These are phyloP conservation scores for Cephonodes hylas DNA, from an alignment of 2,888 invertebrate species.

Conservation along the genomic window DNA sequence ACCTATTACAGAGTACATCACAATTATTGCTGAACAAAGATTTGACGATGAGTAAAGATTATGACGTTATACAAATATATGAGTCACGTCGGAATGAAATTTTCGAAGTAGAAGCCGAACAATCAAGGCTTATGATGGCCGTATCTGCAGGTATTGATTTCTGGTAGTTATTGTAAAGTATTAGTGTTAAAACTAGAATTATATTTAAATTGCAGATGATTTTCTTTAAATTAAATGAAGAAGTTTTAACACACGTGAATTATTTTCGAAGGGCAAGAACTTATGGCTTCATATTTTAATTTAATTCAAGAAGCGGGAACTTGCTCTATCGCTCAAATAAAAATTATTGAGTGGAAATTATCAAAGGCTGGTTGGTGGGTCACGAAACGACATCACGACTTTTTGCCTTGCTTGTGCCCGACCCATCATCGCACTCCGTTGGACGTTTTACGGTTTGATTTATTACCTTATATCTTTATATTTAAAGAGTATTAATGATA, in stretches of 20 bases:
- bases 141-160: slow-evolving; percentile 60
- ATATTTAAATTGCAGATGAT: no score
- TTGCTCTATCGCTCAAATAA: slow-evolving; percentile 57
- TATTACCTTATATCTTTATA: neutral
- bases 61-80: slow-evolving; percentile 42
- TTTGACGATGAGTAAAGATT: slow-evolving; percentile 9
- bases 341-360: slow-evolving; percentile 76
- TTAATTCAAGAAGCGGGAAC: slow-evolving; percentile 55
- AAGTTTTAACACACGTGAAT: neutral
- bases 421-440: slow-evolving; percentile 61
- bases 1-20: slow-evolving; percentile 15
- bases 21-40: neutral
- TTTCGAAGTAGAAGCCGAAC: slow-evolving; percentile 67
- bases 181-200: no score
- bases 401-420: slow-evolving; percentile 58
- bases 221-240: no score
- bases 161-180: neutral
- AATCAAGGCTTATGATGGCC: slow-evolving; percentile 69
- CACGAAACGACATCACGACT: slow-evolving; percentile 45
- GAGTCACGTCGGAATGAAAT: slow-evolving; percentile 31
- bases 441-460: slow-evolving; percentile 56
- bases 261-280: slow-evolving; percentile 67
- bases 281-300: slow-evolving; percentile 67
- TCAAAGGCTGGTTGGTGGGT: slow-evolving; percentile 68
- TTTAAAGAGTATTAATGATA: neutral